These are phyloP conservation scores for Ellobium chinense DNA, from an alignment of 2,888 invertebrate genomes.

Conservation along the genomic window DNA sequence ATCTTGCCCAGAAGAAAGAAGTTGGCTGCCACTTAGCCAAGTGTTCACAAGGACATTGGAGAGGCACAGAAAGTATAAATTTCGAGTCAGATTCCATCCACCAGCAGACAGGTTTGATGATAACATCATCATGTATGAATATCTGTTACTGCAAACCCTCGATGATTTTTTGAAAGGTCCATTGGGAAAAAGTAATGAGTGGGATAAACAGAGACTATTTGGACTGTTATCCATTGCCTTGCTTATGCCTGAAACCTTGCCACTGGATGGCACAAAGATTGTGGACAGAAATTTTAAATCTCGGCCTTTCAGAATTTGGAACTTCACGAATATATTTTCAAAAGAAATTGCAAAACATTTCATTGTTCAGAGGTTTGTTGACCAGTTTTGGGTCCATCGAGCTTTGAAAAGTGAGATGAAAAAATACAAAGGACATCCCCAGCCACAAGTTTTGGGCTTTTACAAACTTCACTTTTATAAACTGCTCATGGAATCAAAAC, in stretches of 20 bases:
- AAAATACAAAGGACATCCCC: not conserved
- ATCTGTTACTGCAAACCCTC: conserved; percentile 17
- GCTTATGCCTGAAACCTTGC: conserved; percentile 2
- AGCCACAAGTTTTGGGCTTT: conserved; percentile 8
- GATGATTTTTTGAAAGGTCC: conserved; percentile 26
- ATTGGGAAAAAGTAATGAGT: not conserved
- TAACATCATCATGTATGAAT: conserved; percentile 19
- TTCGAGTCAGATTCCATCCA: conserved; percentile 15
- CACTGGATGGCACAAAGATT: not conserved
- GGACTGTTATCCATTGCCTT: not conserved
- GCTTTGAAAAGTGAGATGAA: not conserved
- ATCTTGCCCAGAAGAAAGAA: not conserved
- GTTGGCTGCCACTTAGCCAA: conserved; percentile 18
- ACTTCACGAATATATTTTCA: not conserved
- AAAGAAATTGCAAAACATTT: conserved; percentile 6
- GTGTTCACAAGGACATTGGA: conserved; percentile 10
- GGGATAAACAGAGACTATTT: conserved; percentile 5
- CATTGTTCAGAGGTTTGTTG: not conserved
- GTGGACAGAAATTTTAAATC: conserved; percentile 12
- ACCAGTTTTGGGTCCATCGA: conserved; percentile 3
- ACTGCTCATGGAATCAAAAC: not conserved
- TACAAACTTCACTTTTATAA: conserved; percentile 1
- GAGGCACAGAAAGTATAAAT: not conserved
- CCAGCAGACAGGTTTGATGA: not conserved
- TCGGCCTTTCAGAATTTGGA: not conserved